Conservation (phyloP, 2,797 vertebrate species). For the Propithecus deckenii region DNA sequence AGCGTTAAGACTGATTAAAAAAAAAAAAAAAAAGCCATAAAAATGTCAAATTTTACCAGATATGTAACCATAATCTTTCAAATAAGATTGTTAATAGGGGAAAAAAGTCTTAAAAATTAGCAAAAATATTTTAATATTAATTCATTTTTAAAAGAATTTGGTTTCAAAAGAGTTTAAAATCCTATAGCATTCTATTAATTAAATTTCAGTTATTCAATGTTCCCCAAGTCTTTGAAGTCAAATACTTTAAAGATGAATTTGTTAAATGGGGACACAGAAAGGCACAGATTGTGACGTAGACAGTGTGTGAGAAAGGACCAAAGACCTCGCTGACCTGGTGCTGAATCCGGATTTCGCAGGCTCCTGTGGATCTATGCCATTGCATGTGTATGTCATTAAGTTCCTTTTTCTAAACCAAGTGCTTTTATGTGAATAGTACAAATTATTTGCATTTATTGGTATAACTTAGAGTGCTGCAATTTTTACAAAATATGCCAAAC, state of each 20-base stretch:
- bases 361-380: not conserved
- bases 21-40: slow-evolving; percentile 4
- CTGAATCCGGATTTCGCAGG: not conserved
- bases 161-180: not conserved
- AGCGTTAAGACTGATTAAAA: not conserved
- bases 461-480: not conserved
- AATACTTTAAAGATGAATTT: not conserved
- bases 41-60: slow-evolving; percentile 12
- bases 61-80: not conserved
- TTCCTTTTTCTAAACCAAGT: not conserved
- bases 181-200: not conserved
- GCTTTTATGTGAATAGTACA: not conserved
- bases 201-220: not conserved
- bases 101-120: not conserved
- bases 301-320: not conserved
- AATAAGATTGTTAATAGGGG: not conserved
- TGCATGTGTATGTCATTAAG: not conserved
- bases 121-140: slow-evolving; percentile 7
- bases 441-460: not conserved
- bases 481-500: not conserved
- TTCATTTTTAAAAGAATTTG: slow-evolving; percentile 20
- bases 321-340: not conserved
- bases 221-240: not conserved
- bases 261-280: not conserved
- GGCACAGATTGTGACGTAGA: not conserved